Evolutionary conservation across 2,888 invertebrate genomes (phyloP).

Genomic region (Belgica antarctica): DNA sequence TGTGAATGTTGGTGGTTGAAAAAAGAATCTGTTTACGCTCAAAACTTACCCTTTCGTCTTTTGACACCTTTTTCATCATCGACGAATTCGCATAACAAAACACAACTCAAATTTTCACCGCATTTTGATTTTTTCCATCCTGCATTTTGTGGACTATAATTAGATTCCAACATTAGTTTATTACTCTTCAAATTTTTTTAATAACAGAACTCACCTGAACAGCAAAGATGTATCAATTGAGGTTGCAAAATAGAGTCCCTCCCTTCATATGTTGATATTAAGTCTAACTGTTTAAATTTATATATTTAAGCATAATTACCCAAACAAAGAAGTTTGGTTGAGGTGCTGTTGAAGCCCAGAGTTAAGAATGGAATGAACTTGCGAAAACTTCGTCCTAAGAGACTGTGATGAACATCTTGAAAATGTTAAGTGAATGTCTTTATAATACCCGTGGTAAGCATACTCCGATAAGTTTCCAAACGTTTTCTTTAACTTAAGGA

Average conservation of each 20-base stretch:
- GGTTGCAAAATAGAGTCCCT: too few species aligned
- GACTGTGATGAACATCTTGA: too few species aligned
- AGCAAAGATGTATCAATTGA: neutral
- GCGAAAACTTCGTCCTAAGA: constrained; percentile 73
- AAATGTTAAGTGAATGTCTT: too few species aligned
- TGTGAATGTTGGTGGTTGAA: constrained; percentile 12
- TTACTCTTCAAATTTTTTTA: neutral
- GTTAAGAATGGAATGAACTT: constrained; percentile 76
- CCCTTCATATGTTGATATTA: too few species aligned
- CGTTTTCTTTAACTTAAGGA: constrained; percentile 57
- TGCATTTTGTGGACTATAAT: constrained; percentile 68
- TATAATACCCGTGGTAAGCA: constrained; percentile 83
- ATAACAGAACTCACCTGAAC: constrained; percentile 60
- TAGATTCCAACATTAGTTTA: neutral
- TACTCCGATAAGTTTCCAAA: constrained; percentile 61
- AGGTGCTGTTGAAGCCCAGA: constrained; percentile 74
- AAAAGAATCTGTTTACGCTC: neutral
- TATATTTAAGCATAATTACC: too few species aligned
- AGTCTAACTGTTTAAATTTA: too few species aligned
- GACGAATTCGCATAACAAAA: constrained; percentile 78
- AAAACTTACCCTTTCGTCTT: constrained; percentile 54
- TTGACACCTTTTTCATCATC: constrained; percentile 66
- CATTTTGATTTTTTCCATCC: constrained; percentile 74
- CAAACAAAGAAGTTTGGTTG: constrained; percentile 65
- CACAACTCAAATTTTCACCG: constrained; percentile 72